Percentiles rank a stretch among this genome's conserved stretches.
phyloP scores from a whole-genome alignment of 2,797 vertebrate genomes.

The Ciconia nigra region DNA sequence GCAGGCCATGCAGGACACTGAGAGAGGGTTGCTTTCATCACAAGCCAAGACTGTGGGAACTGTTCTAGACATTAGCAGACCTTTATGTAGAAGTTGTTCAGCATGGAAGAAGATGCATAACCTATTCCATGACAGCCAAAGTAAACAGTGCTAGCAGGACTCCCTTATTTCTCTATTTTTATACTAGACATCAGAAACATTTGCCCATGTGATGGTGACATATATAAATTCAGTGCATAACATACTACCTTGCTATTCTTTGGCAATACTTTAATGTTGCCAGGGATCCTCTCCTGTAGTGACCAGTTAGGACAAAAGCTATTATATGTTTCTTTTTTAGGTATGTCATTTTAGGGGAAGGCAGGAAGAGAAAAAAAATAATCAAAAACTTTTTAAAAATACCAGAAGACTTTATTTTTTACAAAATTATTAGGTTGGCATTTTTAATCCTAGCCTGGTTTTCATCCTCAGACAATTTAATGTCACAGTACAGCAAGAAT shows the following conservation, averaged over 20 bases:
- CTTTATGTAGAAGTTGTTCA: background rate
- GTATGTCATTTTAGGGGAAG: background rate
- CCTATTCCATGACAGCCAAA: constrained; percentile 17
- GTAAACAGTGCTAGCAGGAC: constrained; percentile 26
- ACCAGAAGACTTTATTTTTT: background rate
- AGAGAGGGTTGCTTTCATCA: constrained; percentile 39
- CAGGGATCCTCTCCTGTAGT: background rate
- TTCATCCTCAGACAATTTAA: background rate
- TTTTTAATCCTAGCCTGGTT: background rate
- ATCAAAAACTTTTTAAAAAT: background rate
- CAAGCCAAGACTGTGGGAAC: constrained; percentile 51
- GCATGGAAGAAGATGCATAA: constrained; percentile 21
- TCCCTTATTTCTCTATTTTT: constrained; percentile 14
- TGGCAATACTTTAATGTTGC: background rate
- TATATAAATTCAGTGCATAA: background rate
- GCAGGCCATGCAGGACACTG: constrained; percentile 10
- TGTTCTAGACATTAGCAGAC: constrained; percentile 23
- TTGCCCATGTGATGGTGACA: background rate
- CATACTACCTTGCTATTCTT: background rate
- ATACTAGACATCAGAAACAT: background rate
- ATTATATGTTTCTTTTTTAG: background rate
- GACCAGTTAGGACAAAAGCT: background rate
- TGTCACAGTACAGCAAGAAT: background rate
- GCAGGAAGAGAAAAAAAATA: background rate
- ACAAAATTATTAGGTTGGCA: background rate